Evolutionary conservation across 2,888 invertebrate species (phyloP), one percentile per base, ranked within the genome.

Genomic region (Drosophila longiperda): DNA sequence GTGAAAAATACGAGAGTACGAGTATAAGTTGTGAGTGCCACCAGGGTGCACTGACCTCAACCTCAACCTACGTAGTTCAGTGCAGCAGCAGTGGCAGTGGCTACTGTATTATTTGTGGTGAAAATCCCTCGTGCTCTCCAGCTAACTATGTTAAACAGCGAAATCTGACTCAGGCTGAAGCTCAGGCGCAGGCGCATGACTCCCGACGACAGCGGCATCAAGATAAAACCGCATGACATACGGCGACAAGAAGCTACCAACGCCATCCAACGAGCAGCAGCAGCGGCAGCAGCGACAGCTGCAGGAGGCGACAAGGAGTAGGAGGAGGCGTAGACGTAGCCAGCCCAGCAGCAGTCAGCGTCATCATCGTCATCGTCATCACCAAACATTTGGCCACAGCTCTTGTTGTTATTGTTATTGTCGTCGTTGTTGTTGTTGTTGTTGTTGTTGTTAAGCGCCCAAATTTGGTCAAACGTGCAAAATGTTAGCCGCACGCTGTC

Each of bases 381-480:
- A 68, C 65, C 85, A 81, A 82, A 55, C 84, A 76, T 77, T 63
- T 71, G 77, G 73, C 78, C 75, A 80, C 83, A 66, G 69, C 55
- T 55, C 55, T 38, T 55, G 54, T 54, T 54, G 54, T 33, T 33
- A 33, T 33, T 52, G 57, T 20, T 61, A 38, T 60, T 66, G 49
- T 6, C 29, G 48, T 32, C 53, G 20, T 1, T 60, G 49, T 20
- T 62, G 29, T 40, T 64, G 49, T 11, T 60, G 33, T 38, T 52
- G 45, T 17, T 45, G 66, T 53, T 49, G 54, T 23, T 66, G 63
- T 71, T 77, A 53, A 78, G 75, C 53, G 73, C 64, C 87, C 87
- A 87, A 87, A 87, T 87, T 87, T 87, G 87, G 87, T 87, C 87
- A 87, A 87, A 87, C 89, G 87, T 89, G 87, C 87, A 87, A 78